Percentiles rank a stretch among this genome's conserved stretches.
These are phyloP conservation scores for Phaetusa simplex DNA, from an alignment of 2,113 vertebrate genomes.

Conservation along the genomic window DNA sequence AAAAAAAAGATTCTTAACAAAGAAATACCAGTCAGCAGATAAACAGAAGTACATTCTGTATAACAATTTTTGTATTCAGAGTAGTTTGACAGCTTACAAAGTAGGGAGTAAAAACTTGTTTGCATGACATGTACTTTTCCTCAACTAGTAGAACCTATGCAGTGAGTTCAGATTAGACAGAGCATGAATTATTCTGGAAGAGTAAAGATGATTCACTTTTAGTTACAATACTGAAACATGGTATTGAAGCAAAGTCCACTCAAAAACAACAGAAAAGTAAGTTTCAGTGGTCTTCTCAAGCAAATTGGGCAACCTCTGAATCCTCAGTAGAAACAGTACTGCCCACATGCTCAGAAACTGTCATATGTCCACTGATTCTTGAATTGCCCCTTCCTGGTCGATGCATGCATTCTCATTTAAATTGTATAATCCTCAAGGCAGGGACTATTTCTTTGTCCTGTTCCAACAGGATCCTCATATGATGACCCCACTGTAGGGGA, in stretches of 20 bases:
- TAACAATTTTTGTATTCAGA: neutral
- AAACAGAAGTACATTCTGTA: neutral
- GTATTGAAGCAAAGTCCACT: neutral
- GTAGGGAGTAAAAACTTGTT: neutral
- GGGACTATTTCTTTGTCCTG: neutral
- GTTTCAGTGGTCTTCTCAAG: neutral
- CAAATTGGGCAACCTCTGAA: neutral
- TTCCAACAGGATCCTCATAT: neutral
- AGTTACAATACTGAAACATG: neutral
- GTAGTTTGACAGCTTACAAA: neutral
- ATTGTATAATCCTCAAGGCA: neutral
- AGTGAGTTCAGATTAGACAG: neutral
- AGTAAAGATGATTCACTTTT: neutral
- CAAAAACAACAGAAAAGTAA: neutral
- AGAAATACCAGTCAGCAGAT: neutral
- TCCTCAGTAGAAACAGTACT: neutral
- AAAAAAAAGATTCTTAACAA: neutral
- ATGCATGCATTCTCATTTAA: neutral
- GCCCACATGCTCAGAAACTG: neutral
- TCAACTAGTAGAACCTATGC: neutral
- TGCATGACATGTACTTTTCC: neutral
- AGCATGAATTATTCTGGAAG: neutral
- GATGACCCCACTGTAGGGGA: neutral
- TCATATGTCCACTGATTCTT: neutral
- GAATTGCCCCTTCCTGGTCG: neutral